A percentile compares a stretch with the other conserved stretches of the same genome.
These are phyloP conservation scores for Campopleginae sp. DNA, from an alignment of 2,888 invertebrate species.

Conservation along the genomic window DNA sequence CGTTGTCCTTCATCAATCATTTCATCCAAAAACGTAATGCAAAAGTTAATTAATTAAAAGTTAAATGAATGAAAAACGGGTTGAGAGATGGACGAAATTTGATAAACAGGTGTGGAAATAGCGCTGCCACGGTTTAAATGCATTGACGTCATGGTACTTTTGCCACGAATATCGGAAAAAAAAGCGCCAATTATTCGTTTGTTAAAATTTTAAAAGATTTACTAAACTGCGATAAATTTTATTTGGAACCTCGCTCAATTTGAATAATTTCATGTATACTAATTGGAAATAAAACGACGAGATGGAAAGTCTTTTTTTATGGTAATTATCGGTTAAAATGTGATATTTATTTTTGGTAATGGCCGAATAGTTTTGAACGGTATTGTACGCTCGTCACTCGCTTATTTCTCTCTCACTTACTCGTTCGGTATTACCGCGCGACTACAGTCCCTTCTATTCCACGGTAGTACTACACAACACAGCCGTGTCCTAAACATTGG, in stretches of 20 bases:
- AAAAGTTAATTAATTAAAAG: too few species aligned
- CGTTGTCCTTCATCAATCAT: too few species aligned
- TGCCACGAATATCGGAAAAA: neutral
- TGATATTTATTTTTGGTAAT: neutral
- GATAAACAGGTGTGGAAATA: neutral
- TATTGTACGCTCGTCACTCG: constrained; percentile 6
- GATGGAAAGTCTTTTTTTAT: neutral
- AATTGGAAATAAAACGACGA: neutral
- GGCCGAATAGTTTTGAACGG: constrained; percentile 7
- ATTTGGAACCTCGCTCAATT: neutral
- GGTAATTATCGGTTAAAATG: neutral
- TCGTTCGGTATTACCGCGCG: constrained; percentile 4
- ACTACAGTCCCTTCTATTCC: constrained; percentile 40
- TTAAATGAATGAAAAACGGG: too few species aligned
- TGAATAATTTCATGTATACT: neutral
- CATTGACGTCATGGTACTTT: neutral
- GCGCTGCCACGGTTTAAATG: neutral
- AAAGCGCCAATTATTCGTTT: neutral
- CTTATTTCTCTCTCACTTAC: neutral
- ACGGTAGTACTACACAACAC: constrained; percentile 46
- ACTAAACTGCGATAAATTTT: neutral
- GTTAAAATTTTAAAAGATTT: neutral
- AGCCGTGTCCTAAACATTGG: constrained; percentile 40
- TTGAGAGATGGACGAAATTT: too few species aligned
- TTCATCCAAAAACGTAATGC: too few species aligned